A percentile compares a stretch with the other conserved stretches of the same genome.
Conservation (phyloP, 2,888 invertebrate genomes). For the Entomobrya proxima region DNA sequence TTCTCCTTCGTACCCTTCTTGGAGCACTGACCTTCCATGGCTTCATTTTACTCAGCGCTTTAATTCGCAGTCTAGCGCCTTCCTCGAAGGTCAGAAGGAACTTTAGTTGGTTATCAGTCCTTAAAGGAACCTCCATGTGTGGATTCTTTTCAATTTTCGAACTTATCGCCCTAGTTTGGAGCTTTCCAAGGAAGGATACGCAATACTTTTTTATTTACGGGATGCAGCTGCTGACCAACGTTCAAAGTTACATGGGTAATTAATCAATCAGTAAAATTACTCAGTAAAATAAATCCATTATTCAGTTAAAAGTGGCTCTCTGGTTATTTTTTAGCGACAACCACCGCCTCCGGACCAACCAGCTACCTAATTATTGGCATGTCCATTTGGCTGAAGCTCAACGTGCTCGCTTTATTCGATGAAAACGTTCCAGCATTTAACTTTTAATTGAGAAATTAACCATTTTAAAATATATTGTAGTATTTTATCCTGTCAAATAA, state of each 20-base stretch:
- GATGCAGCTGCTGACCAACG: too few relatives aligned
- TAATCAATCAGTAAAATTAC: not conserved
- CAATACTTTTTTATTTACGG: too few relatives aligned
- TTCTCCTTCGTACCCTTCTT: too few relatives aligned
- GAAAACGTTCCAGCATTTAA: too few relatives aligned
- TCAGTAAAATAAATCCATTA: not conserved
- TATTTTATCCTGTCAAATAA: too few relatives aligned
- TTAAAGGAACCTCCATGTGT: conserved; percentile 72
- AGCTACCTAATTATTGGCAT: too few relatives aligned
- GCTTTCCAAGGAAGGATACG: too few relatives aligned
- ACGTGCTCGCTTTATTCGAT: conserved; percentile 23
- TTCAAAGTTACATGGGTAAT: too few relatives aligned
- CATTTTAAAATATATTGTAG: too few relatives aligned
- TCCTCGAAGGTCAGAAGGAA: conserved; percentile 29
- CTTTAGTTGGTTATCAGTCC: conserved; percentile 67
- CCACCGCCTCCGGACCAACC: not conserved
- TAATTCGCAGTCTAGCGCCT: conserved; percentile 64
- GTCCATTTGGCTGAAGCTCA: conserved; percentile 29
- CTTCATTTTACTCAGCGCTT: too few relatives aligned
- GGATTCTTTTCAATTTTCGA: conserved; percentile 72
- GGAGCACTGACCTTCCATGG: too few relatives aligned
- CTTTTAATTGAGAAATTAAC: too few relatives aligned
- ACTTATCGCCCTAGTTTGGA: conserved; percentile 64
- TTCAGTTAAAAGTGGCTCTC: not conserved
- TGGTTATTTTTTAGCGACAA: conserved; percentile 13